Evolutionary conservation across 2,888 invertebrate species (phyloP).

Genomic region (Neria commutata): DNA sequence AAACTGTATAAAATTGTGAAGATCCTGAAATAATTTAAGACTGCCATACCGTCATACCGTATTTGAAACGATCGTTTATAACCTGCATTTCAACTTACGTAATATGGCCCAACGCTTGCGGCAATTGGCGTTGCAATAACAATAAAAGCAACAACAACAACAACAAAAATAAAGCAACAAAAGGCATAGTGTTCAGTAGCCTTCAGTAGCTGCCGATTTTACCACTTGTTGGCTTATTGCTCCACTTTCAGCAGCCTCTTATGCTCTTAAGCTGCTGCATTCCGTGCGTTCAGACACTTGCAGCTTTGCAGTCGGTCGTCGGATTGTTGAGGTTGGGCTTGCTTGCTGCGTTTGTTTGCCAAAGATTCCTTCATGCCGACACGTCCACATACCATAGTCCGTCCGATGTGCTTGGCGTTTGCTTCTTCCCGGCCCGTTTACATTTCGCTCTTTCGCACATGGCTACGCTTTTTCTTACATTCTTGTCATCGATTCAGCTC

Average conservation of each 20-base stretch:
- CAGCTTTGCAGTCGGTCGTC: not conserved
- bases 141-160: no score
- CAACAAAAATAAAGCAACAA: not conserved
- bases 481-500: not conserved
- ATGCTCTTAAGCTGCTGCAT: not conserved
- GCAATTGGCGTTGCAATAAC: not conserved
- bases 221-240: slow-evolving; percentile 15
- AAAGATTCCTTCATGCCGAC: not conserved
- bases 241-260: slow-evolving; percentile 7
- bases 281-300: not conserved
- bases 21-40: no score
- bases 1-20: no score
- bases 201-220: not conserved
- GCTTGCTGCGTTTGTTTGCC: not conserved
- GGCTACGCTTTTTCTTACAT: not conserved
- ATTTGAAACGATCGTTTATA: no score
- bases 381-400: not conserved
- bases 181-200: not conserved
- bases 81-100: slow-evolving; percentile 10
- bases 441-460: not conserved
- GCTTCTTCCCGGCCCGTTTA: no score
- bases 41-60: no score
- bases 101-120: not conserved
- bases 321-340: not conserved
- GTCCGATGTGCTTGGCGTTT: not conserved